phyloP scores from a whole-genome alignment of 2,888 invertebrate genomes.

The Plagodis pulveraria region DNA sequence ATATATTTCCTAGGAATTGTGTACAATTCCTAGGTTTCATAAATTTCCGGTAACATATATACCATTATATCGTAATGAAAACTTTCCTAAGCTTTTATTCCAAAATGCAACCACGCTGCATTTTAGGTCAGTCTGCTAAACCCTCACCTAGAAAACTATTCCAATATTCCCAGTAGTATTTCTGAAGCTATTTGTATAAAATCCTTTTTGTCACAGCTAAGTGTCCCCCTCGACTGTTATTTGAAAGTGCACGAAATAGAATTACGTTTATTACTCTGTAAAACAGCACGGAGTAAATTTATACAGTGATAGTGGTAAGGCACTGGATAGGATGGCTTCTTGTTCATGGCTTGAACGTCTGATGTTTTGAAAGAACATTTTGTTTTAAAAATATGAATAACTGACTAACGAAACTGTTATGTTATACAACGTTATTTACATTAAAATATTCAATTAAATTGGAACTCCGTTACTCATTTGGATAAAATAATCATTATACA shows the following conservation, averaged over 20 bases:
- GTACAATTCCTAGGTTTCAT: no score
- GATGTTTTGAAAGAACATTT: background rate
- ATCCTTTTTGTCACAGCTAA: slow-evolving; percentile 42
- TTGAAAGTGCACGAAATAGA: slow-evolving; percentile 27
- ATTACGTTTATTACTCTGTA: slow-evolving; percentile 25
- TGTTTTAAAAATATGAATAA: no score
- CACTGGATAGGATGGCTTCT: slow-evolving; percentile 9
- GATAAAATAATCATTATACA: no score
- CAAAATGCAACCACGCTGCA: slow-evolving; percentile 6
- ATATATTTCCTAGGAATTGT: no score
- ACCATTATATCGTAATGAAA: no score
- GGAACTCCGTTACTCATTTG: no score
- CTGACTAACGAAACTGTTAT: no score
- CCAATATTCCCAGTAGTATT: slow-evolving; percentile 39
- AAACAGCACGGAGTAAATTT: slow-evolving; percentile 19
- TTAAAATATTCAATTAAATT: no score
- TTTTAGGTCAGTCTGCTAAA: slow-evolving; percentile 6
- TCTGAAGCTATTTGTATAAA: slow-evolving; percentile 57
- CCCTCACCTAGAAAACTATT: slow-evolving; percentile 38
- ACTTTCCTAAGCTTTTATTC: background rate
- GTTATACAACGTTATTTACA: no score
- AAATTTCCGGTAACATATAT: no score
- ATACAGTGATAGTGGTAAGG: slow-evolving; percentile 17
- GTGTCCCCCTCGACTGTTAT: slow-evolving; percentile 33
- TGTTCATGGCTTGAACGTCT: slow-evolving; percentile 5